Conservation (phyloP, 2,797 vertebrate genomes). For the Lagocephalus sceleratus region DNA sequence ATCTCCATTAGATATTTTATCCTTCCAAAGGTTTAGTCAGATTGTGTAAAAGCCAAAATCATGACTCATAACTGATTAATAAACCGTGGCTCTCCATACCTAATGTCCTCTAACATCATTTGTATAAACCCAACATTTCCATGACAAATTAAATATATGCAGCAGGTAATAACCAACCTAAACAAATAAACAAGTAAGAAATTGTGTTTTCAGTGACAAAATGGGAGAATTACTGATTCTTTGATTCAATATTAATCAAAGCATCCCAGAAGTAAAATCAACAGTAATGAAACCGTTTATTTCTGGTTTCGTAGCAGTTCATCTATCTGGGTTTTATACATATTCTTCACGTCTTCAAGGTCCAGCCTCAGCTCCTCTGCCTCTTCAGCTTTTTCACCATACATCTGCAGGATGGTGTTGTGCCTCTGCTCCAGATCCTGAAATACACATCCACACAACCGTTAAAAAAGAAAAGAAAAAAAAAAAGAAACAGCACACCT, state of each 20-base stretch:
- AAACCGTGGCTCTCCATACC: constrained; percentile 37
- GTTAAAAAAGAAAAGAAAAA: background rate
- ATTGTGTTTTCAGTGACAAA: constrained; percentile 33
- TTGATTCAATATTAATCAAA: no score
- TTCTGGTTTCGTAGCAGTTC: constrained; percentile 89
- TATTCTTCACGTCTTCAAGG: constrained; percentile 97
- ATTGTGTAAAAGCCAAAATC: no score
- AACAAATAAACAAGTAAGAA: constrained; percentile 29
- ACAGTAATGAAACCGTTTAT: constrained; percentile 40
- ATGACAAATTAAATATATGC: constrained; percentile 35
- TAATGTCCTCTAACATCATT: constrained; percentile 19
- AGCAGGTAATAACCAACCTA: constrained; percentile 17
- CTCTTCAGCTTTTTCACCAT: constrained; percentile 97
- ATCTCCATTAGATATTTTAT: constrained; percentile 30
- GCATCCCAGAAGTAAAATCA: constrained; percentile 15
- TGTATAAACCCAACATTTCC: constrained; percentile 12
- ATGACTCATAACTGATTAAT: constrained; percentile 11
- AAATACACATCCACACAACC: constrained; percentile 29
- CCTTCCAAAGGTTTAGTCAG: constrained; percentile 13
- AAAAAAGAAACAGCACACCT: no score
- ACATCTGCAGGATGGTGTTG: constrained; percentile 99
- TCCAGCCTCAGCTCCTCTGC: constrained; percentile 93
- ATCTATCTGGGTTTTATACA: constrained; percentile 98
- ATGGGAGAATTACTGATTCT: constrained; percentile 8
- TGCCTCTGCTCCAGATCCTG: constrained; percentile 97